Base-by-base conservation (phyloP, 2,113 vertebrate species). In the Mirounga angustirostris region DNA sequence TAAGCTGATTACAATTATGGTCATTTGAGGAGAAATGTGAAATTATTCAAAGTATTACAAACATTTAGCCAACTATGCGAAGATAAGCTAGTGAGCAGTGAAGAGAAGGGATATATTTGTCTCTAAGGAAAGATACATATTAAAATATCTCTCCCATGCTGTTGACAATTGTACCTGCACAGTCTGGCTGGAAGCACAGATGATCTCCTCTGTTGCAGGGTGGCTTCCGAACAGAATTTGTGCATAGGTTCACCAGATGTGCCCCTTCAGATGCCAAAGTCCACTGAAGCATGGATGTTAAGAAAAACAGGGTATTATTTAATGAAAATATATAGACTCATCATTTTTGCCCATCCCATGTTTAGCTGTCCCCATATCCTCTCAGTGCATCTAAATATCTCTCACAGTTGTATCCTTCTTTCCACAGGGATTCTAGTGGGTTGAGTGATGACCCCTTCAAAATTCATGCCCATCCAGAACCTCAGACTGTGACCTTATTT, bases 21-120 rank as follows among this genome's bases (percentile, higher is more conserved):
- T 82, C 36, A 86, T 30, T 89, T 73, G 71, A 65, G 43, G 52
- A 96, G 54, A 95, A 81, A 69, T 63, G 28, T 86, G 92, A 78
- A 79, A 16, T 8, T 59, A 15, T 83, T 78, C 74, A 82, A 82
- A 91, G 7, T 67, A 89, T 74, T 81, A 88, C 71, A 36, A 89
- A 71, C 67, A 56, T 52, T 84, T 78, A 43, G 54, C 12, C 16
- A 94, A 15, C 2, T 30, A 22, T 88, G 59, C 2, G 30, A 40
- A 88, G 67, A 69, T 18, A 81, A 6, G n/a, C 18, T 74, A 43
- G 40, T 46, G 11, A 79, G 2, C 22, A 79, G 19, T 33, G 1
- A 30, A 21, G 26, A 80, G 43, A 88, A 58, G 71, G 40, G 88
- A 61, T 67, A 33, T 12, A 54, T 58, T 58, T 65, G 21, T 83